Percentiles rank a stretch among this genome's conserved stretches.
phyloP scores from a whole-genome alignment of 2,888 invertebrate genomes.

The Achlya flavicornis region DNA sequence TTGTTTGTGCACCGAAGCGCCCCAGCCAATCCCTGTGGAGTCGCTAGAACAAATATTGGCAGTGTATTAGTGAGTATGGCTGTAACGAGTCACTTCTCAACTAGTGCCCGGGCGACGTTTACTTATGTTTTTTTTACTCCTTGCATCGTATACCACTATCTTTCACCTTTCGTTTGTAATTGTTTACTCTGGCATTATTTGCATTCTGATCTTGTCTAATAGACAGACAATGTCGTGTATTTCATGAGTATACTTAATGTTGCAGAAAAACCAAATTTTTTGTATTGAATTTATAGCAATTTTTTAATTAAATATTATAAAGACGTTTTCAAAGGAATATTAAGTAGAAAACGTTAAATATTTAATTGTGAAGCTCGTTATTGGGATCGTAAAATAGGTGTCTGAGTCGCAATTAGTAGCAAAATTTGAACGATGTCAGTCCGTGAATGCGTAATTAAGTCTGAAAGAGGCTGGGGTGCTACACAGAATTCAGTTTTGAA shows the following conservation, averaged over 20 bases:
- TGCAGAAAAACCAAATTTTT: not conserved
- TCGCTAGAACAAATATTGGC: constrained; percentile 72
- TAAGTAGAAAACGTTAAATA: constrained; percentile 49
- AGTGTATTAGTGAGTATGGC: constrained; percentile 66
- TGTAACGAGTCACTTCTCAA: constrained; percentile 66
- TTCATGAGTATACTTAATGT: no score
- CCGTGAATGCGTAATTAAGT: constrained; percentile 63
- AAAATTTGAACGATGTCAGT: constrained; percentile 55
- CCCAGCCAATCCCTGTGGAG: constrained; percentile 57
- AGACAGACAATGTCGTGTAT: no score
- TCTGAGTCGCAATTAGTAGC: constrained; percentile 61
- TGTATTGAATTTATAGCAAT: no score
- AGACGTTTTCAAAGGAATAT: constrained; percentile 27
- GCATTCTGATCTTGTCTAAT: no score
- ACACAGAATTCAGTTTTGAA: constrained; percentile 50
- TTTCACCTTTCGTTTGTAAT: constrained; percentile 5
- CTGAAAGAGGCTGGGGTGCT: constrained; percentile 41
- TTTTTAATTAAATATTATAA: constrained; percentile 10
- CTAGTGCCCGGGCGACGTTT: constrained; percentile 35
- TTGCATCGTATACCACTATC: constrained; percentile 25
- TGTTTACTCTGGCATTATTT: not conserved
- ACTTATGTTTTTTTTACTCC: constrained; percentile 34
- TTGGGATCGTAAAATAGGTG: constrained; percentile 56
- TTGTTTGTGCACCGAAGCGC: constrained; percentile 64
- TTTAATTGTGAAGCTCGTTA: constrained; percentile 60